These are phyloP conservation scores for Halocynthia roretzi DNA, from an alignment of 23 tunicate species.

Conservation along the genomic window DNA sequence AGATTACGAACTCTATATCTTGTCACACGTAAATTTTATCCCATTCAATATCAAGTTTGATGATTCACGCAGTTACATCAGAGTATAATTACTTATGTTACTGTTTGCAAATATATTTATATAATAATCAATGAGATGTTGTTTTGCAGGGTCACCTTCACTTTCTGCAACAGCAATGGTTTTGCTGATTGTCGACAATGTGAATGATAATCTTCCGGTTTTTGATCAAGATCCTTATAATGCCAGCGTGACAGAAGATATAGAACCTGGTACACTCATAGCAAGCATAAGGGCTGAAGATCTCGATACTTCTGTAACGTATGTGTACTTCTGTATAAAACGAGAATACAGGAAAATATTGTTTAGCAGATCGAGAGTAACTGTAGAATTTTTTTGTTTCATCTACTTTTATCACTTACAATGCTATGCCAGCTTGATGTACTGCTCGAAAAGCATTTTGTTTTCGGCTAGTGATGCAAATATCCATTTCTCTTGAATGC, in stretches of 20 bases:
- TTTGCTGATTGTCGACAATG: constrained; percentile 48
- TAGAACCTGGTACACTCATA: constrained; percentile 25
- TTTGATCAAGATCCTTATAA: constrained; percentile 44
- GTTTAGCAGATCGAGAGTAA: too few species aligned
- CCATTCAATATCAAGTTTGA: background rate
- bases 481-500: too few species aligned
- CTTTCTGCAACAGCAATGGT: constrained; percentile 36
- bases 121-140: background rate
- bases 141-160: constrained; percentile 40
- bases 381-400: too few species aligned
- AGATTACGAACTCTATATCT: background rate
- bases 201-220: constrained; percentile 51
- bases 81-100: background rate
- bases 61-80: background rate
- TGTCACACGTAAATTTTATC: background rate
- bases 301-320: constrained; percentile 8
- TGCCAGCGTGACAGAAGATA: constrained; percentile 36
- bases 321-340: too few species aligned
- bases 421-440: too few species aligned
- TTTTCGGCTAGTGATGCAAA: too few species aligned
- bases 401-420: too few species aligned
- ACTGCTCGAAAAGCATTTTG: too few species aligned
- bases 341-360: too few species aligned
- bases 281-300: constrained; percentile 41
- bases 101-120: too few species aligned